Base-by-base conservation (phyloP, 2,113 vertebrate genomes). In the Nansenia antarctica region DNA sequence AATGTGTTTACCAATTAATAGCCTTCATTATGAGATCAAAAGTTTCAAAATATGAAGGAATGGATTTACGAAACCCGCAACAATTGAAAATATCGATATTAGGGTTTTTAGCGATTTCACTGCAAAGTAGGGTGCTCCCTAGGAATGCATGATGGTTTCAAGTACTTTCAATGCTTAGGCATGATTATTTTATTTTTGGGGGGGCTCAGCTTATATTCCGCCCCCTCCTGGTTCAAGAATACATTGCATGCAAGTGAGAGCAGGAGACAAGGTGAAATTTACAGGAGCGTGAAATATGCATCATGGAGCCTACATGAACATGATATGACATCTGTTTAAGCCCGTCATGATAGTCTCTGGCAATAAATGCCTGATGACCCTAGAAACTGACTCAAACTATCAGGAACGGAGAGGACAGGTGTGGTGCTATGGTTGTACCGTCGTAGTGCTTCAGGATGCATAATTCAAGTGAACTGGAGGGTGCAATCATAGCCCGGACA, bases 61-160 rank as follows among this genome's bases (percentile, higher is more conserved):
- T 15, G n/a, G 24, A 45, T 32, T 22, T 26, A 52, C 63, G n/a
- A n/a, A n/a, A n/a, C n/a, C n/a, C n/a, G n/a, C n/a, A n/a, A n/a
- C n/a, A n/a, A n/a, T n/a, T n/a, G n/a, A n/a, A n/a, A n/a, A n/a
- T n/a, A n/a, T n/a, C n/a, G n/a, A n/a, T n/a, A n/a, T n/a, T n/a
- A n/a, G n/a, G n/a, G n/a, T n/a, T 67, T 64, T 72, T 18, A 79
- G 52, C 53, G 72, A 76, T 77, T 57, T 37, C 80, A 67, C 53
- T 79, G 82, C 79, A 72, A 84, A 73, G 72, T 75, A 77, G 80
- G 76, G 72, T 82, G 76, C 67, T 81, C 72, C 79, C 37, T 42
- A 57, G 62, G 82, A 67, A 79, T 86, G 86, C 87, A 90, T 88
- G 85, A 79, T 62, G 66, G 65, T 72, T 68, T 81, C 70, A 82